Conservation (phyloP, 2,113 vertebrate genomes). For the Athene noctua region DNA sequence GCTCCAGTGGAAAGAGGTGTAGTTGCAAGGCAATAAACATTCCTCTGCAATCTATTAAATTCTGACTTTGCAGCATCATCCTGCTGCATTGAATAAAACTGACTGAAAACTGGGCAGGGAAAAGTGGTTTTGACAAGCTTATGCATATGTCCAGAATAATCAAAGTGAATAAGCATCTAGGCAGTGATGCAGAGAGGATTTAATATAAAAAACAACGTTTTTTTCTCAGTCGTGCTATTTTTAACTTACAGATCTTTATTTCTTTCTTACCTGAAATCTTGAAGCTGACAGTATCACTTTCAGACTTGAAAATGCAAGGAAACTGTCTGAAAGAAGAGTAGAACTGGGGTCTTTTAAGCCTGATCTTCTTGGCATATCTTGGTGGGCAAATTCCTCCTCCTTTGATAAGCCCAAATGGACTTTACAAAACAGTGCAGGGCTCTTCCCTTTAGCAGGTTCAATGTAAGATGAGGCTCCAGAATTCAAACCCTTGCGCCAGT, state of each 20-base stretch:
- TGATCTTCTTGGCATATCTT: neutral
- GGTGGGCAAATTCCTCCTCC: neutral
- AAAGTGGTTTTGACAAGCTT: constrained; percentile 39
- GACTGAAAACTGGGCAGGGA: constrained; percentile 28
- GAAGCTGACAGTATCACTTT: constrained; percentile 24
- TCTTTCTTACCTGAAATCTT: constrained; percentile 10
- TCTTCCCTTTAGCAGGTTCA: neutral
- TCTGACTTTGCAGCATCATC: constrained; percentile 50
- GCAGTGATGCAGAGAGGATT: constrained; percentile 9
- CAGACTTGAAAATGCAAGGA: neutral
- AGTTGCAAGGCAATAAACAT: neutral
- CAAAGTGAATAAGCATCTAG: neutral
- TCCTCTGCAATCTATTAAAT: constrained; percentile 4
- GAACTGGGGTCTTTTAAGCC: neutral
- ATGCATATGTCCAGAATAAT: neutral
- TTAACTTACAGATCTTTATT: neutral
- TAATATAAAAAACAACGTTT: neutral
- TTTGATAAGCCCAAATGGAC: neutral
- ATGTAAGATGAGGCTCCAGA: neutral
- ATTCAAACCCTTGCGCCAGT: neutral
- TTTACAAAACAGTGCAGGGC: neutral
- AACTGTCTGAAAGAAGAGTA: neutral
- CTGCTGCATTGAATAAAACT: constrained; percentile 10
- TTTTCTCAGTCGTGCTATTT: neutral
- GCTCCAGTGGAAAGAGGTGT: neutral